Evolutionary conservation across 1,140 invertebrate genomes (phyloP).

Genomic region (Heliothis subflexa): DNA sequence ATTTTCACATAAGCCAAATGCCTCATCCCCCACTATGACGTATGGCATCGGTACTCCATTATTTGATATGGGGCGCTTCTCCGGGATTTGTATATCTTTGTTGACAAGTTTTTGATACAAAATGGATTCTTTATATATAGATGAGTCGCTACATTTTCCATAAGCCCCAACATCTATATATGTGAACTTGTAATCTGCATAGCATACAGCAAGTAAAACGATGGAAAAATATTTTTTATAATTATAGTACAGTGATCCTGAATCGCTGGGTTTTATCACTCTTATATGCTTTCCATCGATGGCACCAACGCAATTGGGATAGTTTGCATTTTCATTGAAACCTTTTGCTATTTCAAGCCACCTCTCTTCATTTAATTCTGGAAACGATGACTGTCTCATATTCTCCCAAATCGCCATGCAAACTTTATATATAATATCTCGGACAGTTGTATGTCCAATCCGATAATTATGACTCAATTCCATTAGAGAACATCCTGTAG

Average conservation of each 20-base stretch:
- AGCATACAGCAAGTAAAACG: conserved; percentile 33
- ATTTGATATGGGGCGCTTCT: conserved; percentile 39
- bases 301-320: conserved; percentile 60
- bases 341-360: conserved; percentile 63
- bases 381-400: conserved; percentile 35
- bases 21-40: conserved; percentile 63
- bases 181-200: conserved; percentile 27
- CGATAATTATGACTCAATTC: conserved; percentile 39
- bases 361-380: conserved; percentile 62
- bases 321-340: conserved; percentile 39
- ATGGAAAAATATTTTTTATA: conserved; percentile 43
- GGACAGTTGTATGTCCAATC: conserved; percentile 43
- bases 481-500: conserved; percentile 43
- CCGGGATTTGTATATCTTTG: conserved; percentile 28
- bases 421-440: conserved; percentile 44
- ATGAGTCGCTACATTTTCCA: conserved; percentile 36
- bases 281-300: conserved; percentile 40
- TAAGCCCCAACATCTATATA: conserved; percentile 39
- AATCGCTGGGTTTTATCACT: conserved; percentile 37
- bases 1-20: conserved; percentile 59
- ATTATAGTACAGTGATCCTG: conserved; percentile 38
- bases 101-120: conserved; percentile 35
- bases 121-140: conserved; percentile 29
- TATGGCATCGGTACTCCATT: conserved; percentile 53
- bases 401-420: conserved; percentile 47